Conservation (phyloP, 2,797 vertebrate species). For the Smutsia gigantea region DNA sequence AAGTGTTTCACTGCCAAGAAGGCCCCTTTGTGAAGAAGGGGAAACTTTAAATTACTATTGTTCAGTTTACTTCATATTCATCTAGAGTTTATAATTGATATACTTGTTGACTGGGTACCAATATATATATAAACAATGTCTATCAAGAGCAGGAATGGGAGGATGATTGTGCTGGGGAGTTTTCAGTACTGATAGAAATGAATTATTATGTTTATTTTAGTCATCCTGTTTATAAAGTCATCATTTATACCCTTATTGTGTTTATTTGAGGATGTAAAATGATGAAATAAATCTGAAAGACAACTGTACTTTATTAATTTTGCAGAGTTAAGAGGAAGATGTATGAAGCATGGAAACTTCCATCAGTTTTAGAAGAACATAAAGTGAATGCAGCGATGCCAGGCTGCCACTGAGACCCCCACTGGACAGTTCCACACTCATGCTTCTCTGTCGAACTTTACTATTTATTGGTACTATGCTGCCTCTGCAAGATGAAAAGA, state of each 20-base stretch:
- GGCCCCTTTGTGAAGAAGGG: background rate
- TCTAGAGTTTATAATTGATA: background rate
- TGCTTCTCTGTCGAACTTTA: constrained; percentile 87
- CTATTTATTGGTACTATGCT: constrained; percentile 89
- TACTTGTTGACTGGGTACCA: background rate
- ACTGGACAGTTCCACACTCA: constrained; percentile 84
- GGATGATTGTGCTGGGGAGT: background rate
- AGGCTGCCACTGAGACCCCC: constrained; percentile 74
- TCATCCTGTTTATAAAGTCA: background rate
- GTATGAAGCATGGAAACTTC: constrained; percentile 77
- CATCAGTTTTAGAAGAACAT: constrained; percentile 77
- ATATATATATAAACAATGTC: background rate
- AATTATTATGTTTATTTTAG: constrained; percentile 30
- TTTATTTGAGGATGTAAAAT: constrained; percentile 39
- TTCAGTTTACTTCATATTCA: background rate
- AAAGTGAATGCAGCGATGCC: constrained; percentile 70
- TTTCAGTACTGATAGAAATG: background rate
- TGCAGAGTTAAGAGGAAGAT: constrained; percentile 85
- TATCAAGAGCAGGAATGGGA: background rate
- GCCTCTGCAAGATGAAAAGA: constrained; percentile 85
- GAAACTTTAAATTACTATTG: background rate
- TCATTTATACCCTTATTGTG: background rate
- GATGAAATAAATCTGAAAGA: constrained; percentile 60
- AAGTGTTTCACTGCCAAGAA: background rate
- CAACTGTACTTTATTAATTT: constrained; percentile 82